Evolutionary conservation across 1,140 invertebrate species (phyloP).

Genomic region (Drosophila sp.): DNA sequence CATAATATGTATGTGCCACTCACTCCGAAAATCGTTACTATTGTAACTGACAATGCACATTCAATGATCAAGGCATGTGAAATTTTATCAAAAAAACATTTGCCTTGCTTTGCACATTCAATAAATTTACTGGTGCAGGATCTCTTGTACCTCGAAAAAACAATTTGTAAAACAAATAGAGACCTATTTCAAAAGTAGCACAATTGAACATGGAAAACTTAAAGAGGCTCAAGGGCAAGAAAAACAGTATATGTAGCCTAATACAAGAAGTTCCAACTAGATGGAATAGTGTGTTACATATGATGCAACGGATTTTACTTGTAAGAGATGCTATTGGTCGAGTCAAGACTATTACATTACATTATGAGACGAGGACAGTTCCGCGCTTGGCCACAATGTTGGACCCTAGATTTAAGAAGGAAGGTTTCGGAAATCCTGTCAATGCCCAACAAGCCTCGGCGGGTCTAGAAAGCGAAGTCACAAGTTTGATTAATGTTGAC

Average conservation of each 20-base stretch:
- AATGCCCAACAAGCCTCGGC: slow-evolving; percentile 6
- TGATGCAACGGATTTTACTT: slow-evolving; percentile 9
- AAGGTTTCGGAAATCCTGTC: slow-evolving; percentile 1
- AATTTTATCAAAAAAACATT: slow-evolving; percentile 7
- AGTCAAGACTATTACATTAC: neutral
- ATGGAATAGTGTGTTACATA: slow-evolving; percentile 9
- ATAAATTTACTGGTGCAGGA: slow-evolving; percentile 14
- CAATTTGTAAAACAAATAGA: slow-evolving; percentile 5
- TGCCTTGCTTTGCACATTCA: slow-evolving; percentile 20
- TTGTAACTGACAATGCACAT: slow-evolving; percentile 16
- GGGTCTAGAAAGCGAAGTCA: neutral
- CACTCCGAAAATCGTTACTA: slow-evolving; percentile 1
- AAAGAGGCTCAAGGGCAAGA: slow-evolving; percentile 3
- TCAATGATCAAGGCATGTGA: slow-evolving; percentile 15
- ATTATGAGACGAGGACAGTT: slow-evolving; percentile 4
- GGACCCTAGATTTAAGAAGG: slow-evolving; percentile 12
- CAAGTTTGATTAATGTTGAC: slow-evolving; percentile 1
- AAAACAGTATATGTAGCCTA: slow-evolving; percentile 1
- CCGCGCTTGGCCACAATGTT: neutral
- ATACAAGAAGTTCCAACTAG: slow-evolving; percentile 12
- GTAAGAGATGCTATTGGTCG: slow-evolving; percentile 1
- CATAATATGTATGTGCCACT: neutral
- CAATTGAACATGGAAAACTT: slow-evolving; percentile 16
- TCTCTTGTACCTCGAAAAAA: slow-evolving; percentile 4
- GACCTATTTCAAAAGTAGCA: slow-evolving; percentile 14